Evolutionary conservation across 2,797 vertebrate species (phyloP).

Genomic region (Acanthornis magna): DNA sequence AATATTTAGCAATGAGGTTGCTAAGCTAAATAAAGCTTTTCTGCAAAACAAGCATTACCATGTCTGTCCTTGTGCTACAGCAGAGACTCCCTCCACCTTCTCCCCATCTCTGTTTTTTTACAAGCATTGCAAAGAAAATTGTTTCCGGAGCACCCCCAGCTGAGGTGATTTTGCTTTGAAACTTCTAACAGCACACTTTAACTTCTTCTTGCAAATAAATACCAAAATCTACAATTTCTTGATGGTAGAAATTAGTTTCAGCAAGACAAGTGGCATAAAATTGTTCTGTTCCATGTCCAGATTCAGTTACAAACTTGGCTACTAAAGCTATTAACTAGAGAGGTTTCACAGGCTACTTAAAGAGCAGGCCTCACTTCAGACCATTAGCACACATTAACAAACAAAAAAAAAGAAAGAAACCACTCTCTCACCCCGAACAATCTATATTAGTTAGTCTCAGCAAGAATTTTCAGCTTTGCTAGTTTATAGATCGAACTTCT

Average conservation of each 20-base stretch:
- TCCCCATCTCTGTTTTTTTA: background rate
- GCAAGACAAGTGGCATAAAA: background rate
- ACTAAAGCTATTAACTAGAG: background rate
- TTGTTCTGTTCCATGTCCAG: background rate
- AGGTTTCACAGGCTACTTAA: background rate
- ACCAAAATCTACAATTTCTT: background rate
- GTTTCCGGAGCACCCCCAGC: fast-evolving
- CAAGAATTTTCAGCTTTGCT: background rate
- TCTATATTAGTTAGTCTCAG: background rate
- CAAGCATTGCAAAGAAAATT: background rate
- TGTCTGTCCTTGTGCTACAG: background rate
- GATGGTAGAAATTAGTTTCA: background rate
- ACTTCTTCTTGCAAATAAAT: background rate
- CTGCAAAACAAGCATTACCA: background rate
- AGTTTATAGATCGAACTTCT: background rate
- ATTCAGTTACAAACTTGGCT: background rate
- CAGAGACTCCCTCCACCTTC: background rate
- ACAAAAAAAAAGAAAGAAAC: background rate
- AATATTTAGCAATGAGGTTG: background rate
- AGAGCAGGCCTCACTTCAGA: background rate
- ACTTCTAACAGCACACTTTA: background rate
- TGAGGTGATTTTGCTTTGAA: background rate
- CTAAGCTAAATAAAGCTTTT: conserved; percentile 2
- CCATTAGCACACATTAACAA: background rate
- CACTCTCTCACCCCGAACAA: background rate